Conservation (phyloP, 2,888 invertebrate genomes). For the Yponomeuta sedellus region DNA sequence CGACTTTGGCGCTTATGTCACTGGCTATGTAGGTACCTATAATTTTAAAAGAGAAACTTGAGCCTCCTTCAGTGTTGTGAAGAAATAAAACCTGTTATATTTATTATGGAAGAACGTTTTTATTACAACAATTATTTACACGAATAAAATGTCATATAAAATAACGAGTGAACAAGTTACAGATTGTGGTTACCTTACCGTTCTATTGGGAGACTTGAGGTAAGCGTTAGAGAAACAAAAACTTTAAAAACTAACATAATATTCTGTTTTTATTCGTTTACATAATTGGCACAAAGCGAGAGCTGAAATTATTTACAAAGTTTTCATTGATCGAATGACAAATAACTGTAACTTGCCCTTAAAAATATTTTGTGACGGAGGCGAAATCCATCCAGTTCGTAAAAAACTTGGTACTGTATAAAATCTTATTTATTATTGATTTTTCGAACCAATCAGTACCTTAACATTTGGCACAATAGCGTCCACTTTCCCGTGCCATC, state of each 20-base stretch:
- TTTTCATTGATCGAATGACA: conserved; percentile 46
- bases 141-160: conserved; percentile 13
- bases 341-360: conserved; percentile 8
- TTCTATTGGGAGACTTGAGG: neutral
- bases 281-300: conserved; percentile 15
- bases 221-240: neutral
- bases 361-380: conserved; percentile 3
- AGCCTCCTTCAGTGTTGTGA: neutral
- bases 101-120: conserved; percentile 42
- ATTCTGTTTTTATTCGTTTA: neutral
- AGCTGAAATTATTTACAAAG: conserved; percentile 34
- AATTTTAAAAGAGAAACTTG: neutral
- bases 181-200: neutral
- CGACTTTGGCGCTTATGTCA: no score
- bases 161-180: conserved; percentile 1
- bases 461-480: conserved; percentile 45
- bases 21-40: no score
- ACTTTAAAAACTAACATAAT: neutral
- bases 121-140: conserved; percentile 40
- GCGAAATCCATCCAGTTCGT: conserved; percentile 9
- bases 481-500: conserved; percentile 53
- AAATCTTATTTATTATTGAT: neutral
- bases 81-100: conserved; percentile 28
- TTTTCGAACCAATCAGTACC: conserved; percentile 22
- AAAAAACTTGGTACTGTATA: conserved; percentile 1